A percentile compares a stretch with the other conserved stretches of the same genome.
phyloP scores from a whole-genome alignment of 2,113 vertebrate species.

The Eretmochelys imbricata region DNA sequence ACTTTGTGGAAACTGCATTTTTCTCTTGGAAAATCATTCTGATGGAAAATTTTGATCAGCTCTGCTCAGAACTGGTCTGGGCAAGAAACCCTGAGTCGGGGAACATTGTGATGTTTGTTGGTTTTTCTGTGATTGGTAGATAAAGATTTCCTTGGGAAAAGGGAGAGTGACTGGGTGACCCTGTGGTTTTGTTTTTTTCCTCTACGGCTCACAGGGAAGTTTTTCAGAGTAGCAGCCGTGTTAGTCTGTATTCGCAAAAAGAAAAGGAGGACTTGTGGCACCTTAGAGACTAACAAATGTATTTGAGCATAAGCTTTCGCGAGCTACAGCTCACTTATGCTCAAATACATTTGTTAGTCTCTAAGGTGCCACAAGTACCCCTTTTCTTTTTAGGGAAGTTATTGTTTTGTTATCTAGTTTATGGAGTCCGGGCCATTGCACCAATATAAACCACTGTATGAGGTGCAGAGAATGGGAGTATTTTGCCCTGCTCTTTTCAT shows the following conservation, averaged over 20 bases:
- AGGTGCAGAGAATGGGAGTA: not conserved
- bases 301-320: too few species aligned
- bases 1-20: too few species aligned
- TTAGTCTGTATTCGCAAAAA: too few species aligned
- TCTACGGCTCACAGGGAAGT: not conserved
- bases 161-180: not conserved
- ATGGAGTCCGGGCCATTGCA: not conserved
- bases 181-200: not conserved
- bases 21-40: too few species aligned
- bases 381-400: too few species aligned
- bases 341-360: too few species aligned
- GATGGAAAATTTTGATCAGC: too few species aligned
- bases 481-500: not conserved
- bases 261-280: too few species aligned
- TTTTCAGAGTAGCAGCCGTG: too few species aligned
- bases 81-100: not conserved
- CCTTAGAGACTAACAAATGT: too few species aligned
- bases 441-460: not conserved
- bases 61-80: not conserved
- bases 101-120: not conserved
- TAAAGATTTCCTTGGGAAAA: not conserved
- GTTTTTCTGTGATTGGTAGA: not conserved
- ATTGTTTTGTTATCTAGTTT: not conserved
- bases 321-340: too few species aligned
- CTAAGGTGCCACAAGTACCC: too few species aligned